Conservation (phyloP, 2,797 vertebrate genomes). For the Vultur gryphus region DNA sequence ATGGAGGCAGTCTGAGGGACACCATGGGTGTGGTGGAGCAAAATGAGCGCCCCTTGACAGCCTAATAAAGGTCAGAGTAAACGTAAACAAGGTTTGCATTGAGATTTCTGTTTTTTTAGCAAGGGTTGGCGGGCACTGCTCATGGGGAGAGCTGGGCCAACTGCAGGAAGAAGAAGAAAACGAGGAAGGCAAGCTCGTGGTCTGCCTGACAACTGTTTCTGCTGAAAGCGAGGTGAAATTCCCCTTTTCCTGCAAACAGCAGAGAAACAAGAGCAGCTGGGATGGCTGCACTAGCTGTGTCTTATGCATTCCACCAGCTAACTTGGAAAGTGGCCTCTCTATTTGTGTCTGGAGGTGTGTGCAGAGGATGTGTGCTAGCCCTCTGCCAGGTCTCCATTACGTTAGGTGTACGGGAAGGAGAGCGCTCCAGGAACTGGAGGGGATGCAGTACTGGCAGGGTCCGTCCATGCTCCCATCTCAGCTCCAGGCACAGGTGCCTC, state of each 20-base stretch:
- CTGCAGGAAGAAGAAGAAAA: background rate
- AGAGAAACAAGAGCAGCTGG: background rate
- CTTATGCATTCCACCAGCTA: background rate
- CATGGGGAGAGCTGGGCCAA: background rate
- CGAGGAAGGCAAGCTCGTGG: background rate
- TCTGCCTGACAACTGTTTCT: background rate
- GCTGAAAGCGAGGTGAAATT: background rate
- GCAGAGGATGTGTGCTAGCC: background rate
- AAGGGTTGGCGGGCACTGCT: background rate
- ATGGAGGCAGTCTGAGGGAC: background rate
- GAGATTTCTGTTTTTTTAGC: background rate
- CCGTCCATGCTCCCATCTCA: background rate
- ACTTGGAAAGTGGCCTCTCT: background rate
- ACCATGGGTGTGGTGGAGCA: background rate
- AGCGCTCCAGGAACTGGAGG: background rate
- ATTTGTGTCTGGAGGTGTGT: background rate
- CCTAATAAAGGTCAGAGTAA: background rate
- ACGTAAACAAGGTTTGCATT: background rate
- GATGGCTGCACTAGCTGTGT: background rate
- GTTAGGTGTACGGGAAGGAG: fast-evolving
- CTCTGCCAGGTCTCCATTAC: background rate
- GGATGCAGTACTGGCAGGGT: background rate
- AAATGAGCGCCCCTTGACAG: background rate
- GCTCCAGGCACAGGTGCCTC: background rate
- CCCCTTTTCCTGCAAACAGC: background rate